Base-by-base conservation (phyloP, 2,113 vertebrate species). In the Trogon surrucura region DNA sequence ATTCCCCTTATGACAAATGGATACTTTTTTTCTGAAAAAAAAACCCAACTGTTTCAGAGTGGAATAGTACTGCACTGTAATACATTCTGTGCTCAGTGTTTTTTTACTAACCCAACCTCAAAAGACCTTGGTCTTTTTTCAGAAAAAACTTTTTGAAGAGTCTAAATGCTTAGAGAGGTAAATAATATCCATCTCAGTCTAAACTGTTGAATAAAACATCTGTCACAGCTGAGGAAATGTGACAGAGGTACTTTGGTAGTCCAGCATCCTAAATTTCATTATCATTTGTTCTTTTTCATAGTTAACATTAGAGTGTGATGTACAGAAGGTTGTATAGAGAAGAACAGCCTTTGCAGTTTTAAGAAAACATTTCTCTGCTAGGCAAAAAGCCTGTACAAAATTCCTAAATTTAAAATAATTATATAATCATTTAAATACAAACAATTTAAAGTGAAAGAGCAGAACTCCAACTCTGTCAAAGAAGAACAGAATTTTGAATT, bases 41-140 rank as follows among this genome's bases (percentile, higher is more conserved):
- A 60, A 60, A n/a, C n/a, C n/a, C n/a, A n/a, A n/a, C 16, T 66
- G 5, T 29, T 93, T 60, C 48, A 60, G 51, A 85, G 82, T 83
- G 88, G 85, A 96, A 95, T 74, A 91, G 18, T 90, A 94, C 85
- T 83, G 25, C 20, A 25, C 26, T 65, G 27, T 25, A 57, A 72
- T 91, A 51, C 26, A 44, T 16, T 44, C n/a, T 61, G 30, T 87
- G 57, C 60, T 34, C 54, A 66, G 36, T 23, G 6, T 0, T 54
- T 86, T 89, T 78, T 83, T 58, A 11, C 61, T 27, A 54, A 72
- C 69, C 41, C 25, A 64, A 77, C 79, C 93, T 96, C 30, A 80
- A 77, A 95, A 80, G 41, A 87, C 89, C 94, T 95, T 85, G 50
- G n/a, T 61, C 36, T 36, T 36, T 36, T 36, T 36, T 36, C 41